phyloP scores from a whole-genome alignment of 2,113 vertebrate species.

The Scortum barcoo region DNA sequence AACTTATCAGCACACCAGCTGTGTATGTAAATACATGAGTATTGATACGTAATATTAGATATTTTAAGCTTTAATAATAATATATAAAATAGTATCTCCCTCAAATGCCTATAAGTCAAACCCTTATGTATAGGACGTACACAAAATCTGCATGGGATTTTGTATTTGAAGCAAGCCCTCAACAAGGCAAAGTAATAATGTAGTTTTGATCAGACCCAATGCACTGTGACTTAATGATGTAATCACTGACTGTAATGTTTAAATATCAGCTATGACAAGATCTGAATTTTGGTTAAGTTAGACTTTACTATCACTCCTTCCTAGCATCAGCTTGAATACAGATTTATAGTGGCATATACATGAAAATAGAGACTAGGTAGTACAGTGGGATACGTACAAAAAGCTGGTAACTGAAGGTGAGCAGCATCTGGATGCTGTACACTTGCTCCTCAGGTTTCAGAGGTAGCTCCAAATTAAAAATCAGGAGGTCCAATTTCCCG shows the following conservation, averaged over 20 bases:
- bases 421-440: constrained; percentile 90
- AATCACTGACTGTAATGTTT: neutral
- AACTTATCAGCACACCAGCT: too few relatives aligned
- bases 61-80: neutral
- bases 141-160: neutral
- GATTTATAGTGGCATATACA: neutral
- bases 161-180: neutral
- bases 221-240: neutral
- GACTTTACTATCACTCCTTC: neutral
- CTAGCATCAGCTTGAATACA: neutral
- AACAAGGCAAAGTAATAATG: neutral
- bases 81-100: neutral
- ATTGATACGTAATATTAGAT: neutral
- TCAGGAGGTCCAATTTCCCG: constrained; percentile 89
- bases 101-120: neutral
- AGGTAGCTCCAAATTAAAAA: constrained; percentile 89
- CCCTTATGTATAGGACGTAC: neutral
- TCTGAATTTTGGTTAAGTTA: neutral
- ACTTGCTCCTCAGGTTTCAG: constrained; percentile 88
- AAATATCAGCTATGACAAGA: neutral
- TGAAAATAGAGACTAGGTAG: too few relatives aligned
- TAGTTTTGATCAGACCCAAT: neutral
- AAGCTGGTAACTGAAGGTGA: constrained; percentile 94
- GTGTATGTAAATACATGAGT: neutral
- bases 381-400: constrained; percentile 83